A percentile compares a stretch with the other conserved stretches of the same genome.
These are phyloP conservation scores for Seriola aureovittata DNA, from an alignment of 2,113 vertebrate species.

Conservation along the genomic window DNA sequence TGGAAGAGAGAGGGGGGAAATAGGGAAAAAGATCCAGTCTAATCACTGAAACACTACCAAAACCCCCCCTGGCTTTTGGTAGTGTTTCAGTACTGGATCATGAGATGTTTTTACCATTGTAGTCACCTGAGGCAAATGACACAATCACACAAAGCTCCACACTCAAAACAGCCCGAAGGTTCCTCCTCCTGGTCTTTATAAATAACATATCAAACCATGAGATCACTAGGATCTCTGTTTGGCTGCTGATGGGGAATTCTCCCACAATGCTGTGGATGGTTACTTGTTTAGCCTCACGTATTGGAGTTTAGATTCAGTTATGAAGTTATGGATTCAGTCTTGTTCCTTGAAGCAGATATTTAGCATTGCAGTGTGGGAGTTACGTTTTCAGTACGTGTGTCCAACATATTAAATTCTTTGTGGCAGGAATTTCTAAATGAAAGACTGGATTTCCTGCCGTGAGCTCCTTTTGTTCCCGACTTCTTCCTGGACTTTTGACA, in stretches of 20 bases:
- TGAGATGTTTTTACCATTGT: slow-evolving; percentile 35
- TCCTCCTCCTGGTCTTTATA: slow-evolving; percentile 19
- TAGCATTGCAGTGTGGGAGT: background rate
- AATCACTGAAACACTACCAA: slow-evolving; percentile 7
- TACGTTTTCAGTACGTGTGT: background rate
- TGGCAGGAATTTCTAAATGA: background rate
- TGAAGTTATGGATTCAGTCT: background rate
- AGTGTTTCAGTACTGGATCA: slow-evolving; percentile 45
- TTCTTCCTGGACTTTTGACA: background rate
- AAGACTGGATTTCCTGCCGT: background rate
- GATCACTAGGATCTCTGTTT: background rate
- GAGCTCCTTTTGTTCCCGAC: background rate
- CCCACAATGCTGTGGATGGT: background rate
- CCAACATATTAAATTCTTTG: background rate
- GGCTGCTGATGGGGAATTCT: background rate
- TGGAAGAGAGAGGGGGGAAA: background rate
- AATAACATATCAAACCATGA: background rate
- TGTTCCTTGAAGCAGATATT: background rate
- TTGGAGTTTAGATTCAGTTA: background rate
- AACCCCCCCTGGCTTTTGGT: slow-evolving; percentile 9
- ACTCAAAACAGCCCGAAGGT: slow-evolving; percentile 7
- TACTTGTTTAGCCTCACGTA: background rate
- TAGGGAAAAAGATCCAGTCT: slow-evolving; percentile 25
- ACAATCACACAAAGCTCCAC: slow-evolving; percentile 21
- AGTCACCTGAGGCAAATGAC: slow-evolving; percentile 53